Conservation (phyloP, 2,888 invertebrate genomes). For the Apeira syringaria region DNA sequence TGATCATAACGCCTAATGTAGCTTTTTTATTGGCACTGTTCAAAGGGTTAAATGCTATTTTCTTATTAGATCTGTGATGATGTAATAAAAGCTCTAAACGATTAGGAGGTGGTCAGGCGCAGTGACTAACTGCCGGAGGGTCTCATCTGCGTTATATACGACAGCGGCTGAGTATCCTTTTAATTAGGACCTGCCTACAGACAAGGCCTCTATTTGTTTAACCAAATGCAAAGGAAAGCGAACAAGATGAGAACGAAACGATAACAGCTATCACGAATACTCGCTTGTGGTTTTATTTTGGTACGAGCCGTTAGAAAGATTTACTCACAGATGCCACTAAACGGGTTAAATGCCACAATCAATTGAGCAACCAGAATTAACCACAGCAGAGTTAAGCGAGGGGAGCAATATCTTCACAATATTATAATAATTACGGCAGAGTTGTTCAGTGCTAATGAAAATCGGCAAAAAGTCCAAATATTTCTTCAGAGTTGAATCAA, state of each 20-base stretch:
- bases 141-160: conserved; percentile 66
- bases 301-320: conserved; percentile 66
- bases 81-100: conserved; percentile 60
- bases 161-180: conserved; percentile 69
- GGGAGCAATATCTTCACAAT: not conserved
- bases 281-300: conserved; percentile 63
- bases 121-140: conserved; percentile 65
- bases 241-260: conserved; percentile 57
- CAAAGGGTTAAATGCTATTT: conserved; percentile 8
- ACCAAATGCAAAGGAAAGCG: conserved; percentile 59
- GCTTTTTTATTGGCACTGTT: too few species aligned
- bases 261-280: conserved; percentile 64
- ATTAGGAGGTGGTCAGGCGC: conserved; percentile 64
- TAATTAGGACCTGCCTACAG: conserved; percentile 75
- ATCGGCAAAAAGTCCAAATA: not conserved
- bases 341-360: conserved; percentile 63
- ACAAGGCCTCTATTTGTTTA: conserved; percentile 73
- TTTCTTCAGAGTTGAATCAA: too few species aligned
- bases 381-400: conserved; percentile 45
- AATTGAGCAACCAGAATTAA: conserved; percentile 62
- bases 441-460: too few species aligned
- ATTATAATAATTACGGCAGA: too few species aligned
- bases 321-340: conserved; percentile 56
- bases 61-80: conserved; percentile 24
- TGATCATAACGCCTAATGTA: too few species aligned